These are phyloP conservation scores for Bruchidius siliquastri DNA, from an alignment of 2,888 invertebrate genomes.

Conservation along the genomic window DNA sequence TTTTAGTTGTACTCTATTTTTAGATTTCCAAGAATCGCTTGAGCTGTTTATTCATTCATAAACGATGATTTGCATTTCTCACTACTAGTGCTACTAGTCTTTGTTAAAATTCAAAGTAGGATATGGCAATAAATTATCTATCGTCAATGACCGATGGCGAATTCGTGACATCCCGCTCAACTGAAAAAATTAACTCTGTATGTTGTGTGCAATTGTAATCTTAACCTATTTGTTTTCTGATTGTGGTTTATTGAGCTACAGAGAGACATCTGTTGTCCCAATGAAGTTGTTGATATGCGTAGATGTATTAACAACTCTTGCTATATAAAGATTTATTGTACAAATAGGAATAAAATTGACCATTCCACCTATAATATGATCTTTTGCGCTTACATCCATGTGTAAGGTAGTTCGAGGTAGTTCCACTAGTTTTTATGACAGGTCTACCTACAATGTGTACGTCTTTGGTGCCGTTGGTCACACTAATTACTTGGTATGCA, in stretches of 20 bases:
- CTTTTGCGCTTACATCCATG: no score
- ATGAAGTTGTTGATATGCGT: background rate
- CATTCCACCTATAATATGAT: no score
- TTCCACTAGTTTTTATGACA: no score
- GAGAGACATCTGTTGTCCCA: background rate
- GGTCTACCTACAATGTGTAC: background rate
- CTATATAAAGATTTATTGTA: no score
- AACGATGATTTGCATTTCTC: background rate
- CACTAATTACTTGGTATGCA: background rate
- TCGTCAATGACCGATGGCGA: background rate
- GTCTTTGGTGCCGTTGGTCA: background rate
- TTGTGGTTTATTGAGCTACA: background rate
- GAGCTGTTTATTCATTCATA: background rate
- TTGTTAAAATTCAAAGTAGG: background rate
- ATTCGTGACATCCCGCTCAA: background rate
- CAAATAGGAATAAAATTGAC: no score
- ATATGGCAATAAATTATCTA: background rate
- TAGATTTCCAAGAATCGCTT: background rate
- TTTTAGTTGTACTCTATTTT: background rate
- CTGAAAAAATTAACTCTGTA: background rate
- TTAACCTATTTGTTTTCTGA: background rate
- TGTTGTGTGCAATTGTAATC: background rate
- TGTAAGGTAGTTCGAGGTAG: no score
- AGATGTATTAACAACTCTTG: background rate
- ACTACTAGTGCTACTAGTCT: background rate